Evolutionary conservation across 35 echinoderm and acorn worm genomes (phyloP).

Genomic region (Ophiothrix spiculata): DNA sequence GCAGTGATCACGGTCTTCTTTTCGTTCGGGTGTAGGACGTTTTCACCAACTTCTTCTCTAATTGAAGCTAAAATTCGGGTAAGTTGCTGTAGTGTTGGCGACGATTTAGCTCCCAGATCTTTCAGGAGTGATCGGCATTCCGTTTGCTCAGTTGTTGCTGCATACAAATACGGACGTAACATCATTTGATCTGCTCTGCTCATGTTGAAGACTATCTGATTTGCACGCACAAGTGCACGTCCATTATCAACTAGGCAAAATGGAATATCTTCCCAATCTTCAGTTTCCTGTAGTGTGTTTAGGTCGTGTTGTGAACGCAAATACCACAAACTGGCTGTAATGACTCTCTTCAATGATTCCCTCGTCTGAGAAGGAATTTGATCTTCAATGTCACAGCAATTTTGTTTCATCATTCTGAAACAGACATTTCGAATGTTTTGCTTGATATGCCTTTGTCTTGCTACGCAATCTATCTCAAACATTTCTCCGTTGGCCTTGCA

Average conservation of each 20-base stretch:
- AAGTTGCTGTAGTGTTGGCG: neutral
- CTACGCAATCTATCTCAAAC: neutral
- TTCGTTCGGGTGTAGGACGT: neutral
- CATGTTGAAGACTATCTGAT: slow-evolving; percentile 31
- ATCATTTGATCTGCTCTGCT: neutral
- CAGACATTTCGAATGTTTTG: neutral
- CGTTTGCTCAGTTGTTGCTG: neutral
- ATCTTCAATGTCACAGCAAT: slow-evolving; percentile 12
- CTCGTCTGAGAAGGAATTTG: neutral
- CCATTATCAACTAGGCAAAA: slow-evolving; percentile 17
- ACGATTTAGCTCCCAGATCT: neutral
- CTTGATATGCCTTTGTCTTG: neutral
- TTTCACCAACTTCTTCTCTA: neutral
- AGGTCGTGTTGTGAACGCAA: neutral
- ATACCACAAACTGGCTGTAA: neutral
- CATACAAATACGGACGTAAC: slow-evolving; percentile 16
- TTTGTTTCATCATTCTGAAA: neutral
- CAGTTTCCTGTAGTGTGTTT: neutral
- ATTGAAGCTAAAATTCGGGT: neutral
- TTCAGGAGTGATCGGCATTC: neutral
- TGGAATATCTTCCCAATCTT: neutral
- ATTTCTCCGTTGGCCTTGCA: neutral
- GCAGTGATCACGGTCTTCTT: neutral
- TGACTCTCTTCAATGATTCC: neutral
- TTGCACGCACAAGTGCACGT: neutral